A percentile compares a stretch with the other conserved stretches of the same genome.
These are phyloP conservation scores for Caenorhabditis panamensis DNA, from an alignment of 2,888 invertebrate genomes.

Conservation along the genomic window DNA sequence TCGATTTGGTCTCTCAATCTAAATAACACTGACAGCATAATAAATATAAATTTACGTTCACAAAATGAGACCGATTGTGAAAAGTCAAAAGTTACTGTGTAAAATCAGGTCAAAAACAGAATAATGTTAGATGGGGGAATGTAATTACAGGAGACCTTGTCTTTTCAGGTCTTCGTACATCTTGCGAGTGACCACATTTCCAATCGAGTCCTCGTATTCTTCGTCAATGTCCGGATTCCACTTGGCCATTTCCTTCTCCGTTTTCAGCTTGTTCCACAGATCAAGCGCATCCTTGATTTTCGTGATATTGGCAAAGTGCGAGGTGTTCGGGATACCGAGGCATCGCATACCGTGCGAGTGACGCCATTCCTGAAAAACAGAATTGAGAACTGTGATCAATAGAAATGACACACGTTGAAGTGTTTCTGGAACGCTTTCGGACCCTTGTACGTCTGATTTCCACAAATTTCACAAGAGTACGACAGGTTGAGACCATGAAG, in stretches of 20 bases:
- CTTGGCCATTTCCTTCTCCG: slow-evolving; percentile 89
- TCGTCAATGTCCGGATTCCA: slow-evolving; percentile 89
- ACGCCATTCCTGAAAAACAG: slow-evolving; percentile 85
- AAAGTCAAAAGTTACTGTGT: slow-evolving; percentile 15
- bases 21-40: neutral
- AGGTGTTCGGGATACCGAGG: slow-evolving; percentile 98
- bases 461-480: slow-evolving; percentile 99
- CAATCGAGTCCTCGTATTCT: slow-evolving; percentile 97
- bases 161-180: slow-evolving; percentile 98
- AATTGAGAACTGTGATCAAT: neutral
- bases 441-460: slow-evolving; percentile 92
- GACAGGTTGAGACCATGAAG: slow-evolving; percentile 98
- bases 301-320: slow-evolving; percentile 99
- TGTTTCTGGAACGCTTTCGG: slow-evolving; percentile 99
- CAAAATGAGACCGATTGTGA: slow-evolving; percentile 29
- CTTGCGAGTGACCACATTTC: slow-evolving; percentile 98
- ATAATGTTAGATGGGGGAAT: slow-evolving; percentile 16
- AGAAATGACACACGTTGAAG: slow-evolving; percentile 86
- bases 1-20: neutral
- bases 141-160: slow-evolving; percentile 91
- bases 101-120: neutral
- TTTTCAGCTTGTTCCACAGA: slow-evolving; percentile 98
- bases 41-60: neutral
- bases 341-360: slow-evolving; percentile 95
- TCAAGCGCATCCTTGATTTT: slow-evolving; percentile 84